Conservation (phyloP, 2,113 vertebrate genomes). For the Pyrgilauda ruficollis region DNA sequence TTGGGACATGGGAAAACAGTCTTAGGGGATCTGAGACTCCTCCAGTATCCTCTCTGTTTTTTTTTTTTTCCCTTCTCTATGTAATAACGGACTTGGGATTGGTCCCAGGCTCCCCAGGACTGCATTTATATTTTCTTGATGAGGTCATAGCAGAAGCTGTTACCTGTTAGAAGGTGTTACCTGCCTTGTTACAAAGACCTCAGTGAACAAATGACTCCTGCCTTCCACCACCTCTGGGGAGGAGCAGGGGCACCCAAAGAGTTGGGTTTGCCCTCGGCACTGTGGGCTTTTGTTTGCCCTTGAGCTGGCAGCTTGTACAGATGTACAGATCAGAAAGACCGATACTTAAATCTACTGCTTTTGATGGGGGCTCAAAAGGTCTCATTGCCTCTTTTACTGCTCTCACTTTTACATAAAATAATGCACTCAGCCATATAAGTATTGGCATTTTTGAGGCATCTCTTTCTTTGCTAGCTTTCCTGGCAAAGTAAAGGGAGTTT, state of each 20-base stretch:
- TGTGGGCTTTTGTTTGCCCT: not conserved
- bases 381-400: not conserved
- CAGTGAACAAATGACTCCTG: not conserved
- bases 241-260: not conserved
- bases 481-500: not conserved
- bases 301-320: not conserved
- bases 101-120: not conserved
- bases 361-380: not conserved
- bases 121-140: not conserved
- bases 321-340: not conserved
- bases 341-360: not conserved
- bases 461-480: not conserved
- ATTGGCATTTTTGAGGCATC: slow-evolving; percentile 5
- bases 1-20: not conserved
- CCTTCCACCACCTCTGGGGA: not conserved
- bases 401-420: slow-evolving; percentile 2
- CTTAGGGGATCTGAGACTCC: not conserved
- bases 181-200: not conserved
- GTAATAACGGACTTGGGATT: not conserved
- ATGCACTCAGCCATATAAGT: not conserved
- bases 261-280: not conserved
- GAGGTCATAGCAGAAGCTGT: not conserved
- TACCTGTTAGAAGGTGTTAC: not conserved
- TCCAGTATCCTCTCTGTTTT: not conserved
- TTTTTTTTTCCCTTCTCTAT: fast-evolving